Evolutionary conservation across 2,888 invertebrate genomes (phyloP), one percentile per base, ranked within the genome.

Genomic region (Tetragonisca angustula): DNA sequence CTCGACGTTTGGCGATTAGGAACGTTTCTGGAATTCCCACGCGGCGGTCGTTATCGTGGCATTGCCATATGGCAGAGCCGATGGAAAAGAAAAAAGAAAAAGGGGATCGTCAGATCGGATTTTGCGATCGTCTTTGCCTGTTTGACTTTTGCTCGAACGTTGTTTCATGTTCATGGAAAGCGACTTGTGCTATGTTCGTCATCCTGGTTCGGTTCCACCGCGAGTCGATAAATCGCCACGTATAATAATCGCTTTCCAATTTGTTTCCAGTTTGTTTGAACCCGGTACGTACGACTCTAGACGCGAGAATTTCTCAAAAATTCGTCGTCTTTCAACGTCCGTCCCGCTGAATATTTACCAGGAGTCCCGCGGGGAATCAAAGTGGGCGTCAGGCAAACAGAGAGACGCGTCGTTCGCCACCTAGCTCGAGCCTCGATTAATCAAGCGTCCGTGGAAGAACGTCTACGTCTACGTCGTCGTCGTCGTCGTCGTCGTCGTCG

Each of bases 11-110:
- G n/a, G 32, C 6, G 74, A 74, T 65, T 59, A 72, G 79, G 54
- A 59, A 43, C 59, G 69, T 77, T 76, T 80, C 52, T 17, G 32
- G 68, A 71, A 83, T 79, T 80, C 62, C 27, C 49, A 32, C 3
- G 32, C 54, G 13, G 50, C 27, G 27, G 15, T 56, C n/a, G 27
- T 1, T 50, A 62, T 54, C 36, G 21, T 15, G 54, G 17, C 36
- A 52, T 54, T 9, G 69, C 43, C 77, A 73, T 71, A 76, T 71
- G 80, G 76, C 32, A 2, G 50, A 49, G 62, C 19, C 5, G 54
- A 4, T 24, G 5, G 68, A 21, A 19, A 19, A 27, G 64, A 32
- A 17, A 52, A 52, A 52, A 21, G 24, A 49, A 72, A 67, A 36
- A 17, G 9, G 19, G n/a, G 43, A 50, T 65, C 65, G 68, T 61